Evolutionary conservation across 2,797 vertebrate genomes (phyloP).

Genomic region (Yasuhikotakia modesta): DNA sequence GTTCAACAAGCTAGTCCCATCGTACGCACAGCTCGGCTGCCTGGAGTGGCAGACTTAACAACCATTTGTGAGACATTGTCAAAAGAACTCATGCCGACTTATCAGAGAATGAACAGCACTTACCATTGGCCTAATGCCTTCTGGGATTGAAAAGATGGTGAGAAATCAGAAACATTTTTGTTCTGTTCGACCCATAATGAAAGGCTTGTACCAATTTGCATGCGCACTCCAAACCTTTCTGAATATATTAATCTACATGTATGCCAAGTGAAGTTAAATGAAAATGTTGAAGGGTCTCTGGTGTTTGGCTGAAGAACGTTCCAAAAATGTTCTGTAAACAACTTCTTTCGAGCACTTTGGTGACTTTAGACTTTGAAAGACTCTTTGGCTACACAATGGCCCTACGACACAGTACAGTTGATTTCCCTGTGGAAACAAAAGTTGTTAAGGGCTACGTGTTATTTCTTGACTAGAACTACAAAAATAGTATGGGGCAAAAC

Average conservation of each 20-base stretch:
- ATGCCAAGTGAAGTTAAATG: background rate
- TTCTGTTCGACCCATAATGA: slow-evolving; percentile 22
- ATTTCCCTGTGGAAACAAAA: slow-evolving; percentile 17
- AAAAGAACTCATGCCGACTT: background rate
- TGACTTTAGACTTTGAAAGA: slow-evolving; percentile 9
- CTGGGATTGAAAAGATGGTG: background rate
- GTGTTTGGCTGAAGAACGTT: slow-evolving; percentile 21
- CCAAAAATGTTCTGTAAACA: background rate
- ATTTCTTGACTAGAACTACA: background rate
- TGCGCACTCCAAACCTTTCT: slow-evolving; percentile 8
- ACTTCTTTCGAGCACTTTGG: slow-evolving; percentile 6
- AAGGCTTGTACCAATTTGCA: slow-evolving; percentile 26
- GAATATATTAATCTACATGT: slow-evolving; percentile 24
- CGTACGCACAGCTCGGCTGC: background rate
- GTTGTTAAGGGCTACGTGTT: background rate
- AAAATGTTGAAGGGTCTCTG: slow-evolving; percentile 1
- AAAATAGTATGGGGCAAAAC: background rate
- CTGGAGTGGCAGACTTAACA: slow-evolving; percentile 33
- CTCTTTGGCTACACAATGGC: slow-evolving; percentile 10
- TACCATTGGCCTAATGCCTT: slow-evolving; percentile 16
- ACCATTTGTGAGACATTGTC: slow-evolving; percentile 26
- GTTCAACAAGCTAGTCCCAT: slow-evolving; percentile 12
- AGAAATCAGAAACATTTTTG: slow-evolving; percentile 3
- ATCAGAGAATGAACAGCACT: slow-evolving; percentile 16
- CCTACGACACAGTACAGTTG: background rate